Conservation (phyloP, 64 coral and sea anemone genomes). For the Cladopsammia gracilis region DNA sequence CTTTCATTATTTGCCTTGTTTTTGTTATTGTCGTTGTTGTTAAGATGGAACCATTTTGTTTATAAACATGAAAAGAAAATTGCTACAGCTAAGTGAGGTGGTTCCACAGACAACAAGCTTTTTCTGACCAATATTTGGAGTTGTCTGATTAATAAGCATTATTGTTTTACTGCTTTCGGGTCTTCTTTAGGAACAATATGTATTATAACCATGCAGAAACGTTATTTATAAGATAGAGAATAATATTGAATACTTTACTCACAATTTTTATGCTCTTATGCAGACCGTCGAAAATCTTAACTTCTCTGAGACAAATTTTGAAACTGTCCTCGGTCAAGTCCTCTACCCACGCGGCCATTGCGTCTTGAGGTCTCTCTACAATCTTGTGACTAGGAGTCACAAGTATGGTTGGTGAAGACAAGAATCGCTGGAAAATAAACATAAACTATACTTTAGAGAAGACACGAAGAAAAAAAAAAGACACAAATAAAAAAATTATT, state of each 20-base stretch:
- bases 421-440: background rate
- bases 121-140: too few species aligned
- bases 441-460: background rate
- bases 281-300: slow-evolving; percentile 2
- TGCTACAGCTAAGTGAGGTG: too few species aligned
- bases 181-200: too few species aligned
- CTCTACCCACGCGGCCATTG: background rate
- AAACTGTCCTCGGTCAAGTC: background rate
- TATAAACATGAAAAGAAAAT: too few species aligned
- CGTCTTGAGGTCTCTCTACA: background rate
- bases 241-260: background rate
- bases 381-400: background rate
- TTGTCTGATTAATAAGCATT: too few species aligned
- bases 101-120: too few species aligned
- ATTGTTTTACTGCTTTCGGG: too few species aligned
- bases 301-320: background rate
- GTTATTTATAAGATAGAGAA: background rate
- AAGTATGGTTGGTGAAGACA: background rate
- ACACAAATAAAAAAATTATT: too few species aligned
- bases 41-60: too few species aligned
- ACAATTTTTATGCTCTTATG: background rate
- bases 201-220: background rate
- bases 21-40: too few species aligned
- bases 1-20: too few species aligned
- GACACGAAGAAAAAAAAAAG: too few species aligned